Evolutionary conservation across 2,888 invertebrate genomes (phyloP).

Genomic region (Luffia ferchaultella): DNA sequence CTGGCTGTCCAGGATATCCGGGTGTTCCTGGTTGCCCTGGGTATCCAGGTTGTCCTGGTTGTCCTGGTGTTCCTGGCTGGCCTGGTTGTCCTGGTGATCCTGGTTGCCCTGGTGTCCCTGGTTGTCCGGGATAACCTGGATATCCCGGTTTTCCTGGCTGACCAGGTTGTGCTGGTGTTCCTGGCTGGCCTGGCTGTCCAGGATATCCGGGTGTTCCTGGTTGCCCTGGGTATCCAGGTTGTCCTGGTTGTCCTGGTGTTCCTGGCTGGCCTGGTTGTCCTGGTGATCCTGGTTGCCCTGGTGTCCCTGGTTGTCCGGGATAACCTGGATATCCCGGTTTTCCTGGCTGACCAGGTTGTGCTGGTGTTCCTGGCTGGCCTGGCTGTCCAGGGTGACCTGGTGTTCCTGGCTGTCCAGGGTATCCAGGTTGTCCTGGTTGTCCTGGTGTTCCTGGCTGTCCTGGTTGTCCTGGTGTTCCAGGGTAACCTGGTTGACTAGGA

Average conservation of each 20-base stretch:
- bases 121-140: slow-evolving; percentile 11
- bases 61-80: slow-evolving; percentile 28
- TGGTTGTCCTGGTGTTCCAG: slow-evolving; percentile 13
- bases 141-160: slow-evolving; percentile 7
- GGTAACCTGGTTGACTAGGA: slow-evolving; percentile 16
- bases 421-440: slow-evolving; percentile 19
- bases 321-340: slow-evolving; percentile 11
- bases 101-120: slow-evolving; percentile 32
- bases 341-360: slow-evolving; percentile 17
- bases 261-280: slow-evolving; percentile 10
- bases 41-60: slow-evolving; percentile 19
- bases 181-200: slow-evolving; percentile 13
- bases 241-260: slow-evolving; percentile 4
- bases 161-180: slow-evolving; percentile 6
- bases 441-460: slow-evolving; percentile 24
- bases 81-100: slow-evolving; percentile 8
- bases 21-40: slow-evolving; percentile 6
- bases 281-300: slow-evolving; percentile 16
- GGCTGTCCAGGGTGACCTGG: slow-evolving; percentile 9
- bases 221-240: slow-evolving; percentile 16
- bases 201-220: slow-evolving; percentile 16
- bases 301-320: slow-evolving; percentile 16
- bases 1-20: slow-evolving; percentile 10
- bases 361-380: slow-evolving; percentile 14
- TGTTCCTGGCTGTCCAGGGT: slow-evolving; percentile 17